Conservation (phyloP, 2,888 invertebrate species). For the Acronicta leporina region DNA sequence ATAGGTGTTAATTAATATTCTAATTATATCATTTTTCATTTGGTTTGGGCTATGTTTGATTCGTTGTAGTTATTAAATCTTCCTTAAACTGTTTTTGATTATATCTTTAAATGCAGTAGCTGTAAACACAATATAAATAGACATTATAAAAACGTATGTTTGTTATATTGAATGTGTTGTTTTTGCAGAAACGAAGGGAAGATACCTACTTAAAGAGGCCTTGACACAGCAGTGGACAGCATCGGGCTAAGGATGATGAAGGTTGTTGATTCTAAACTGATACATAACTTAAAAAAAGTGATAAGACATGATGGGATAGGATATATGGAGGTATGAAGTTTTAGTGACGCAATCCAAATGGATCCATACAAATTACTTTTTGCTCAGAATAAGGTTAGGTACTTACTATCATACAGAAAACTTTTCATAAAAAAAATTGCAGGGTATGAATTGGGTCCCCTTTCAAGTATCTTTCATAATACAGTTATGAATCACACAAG, state of each 20-base stretch:
- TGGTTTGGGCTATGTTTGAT: slow-evolving; percentile 10
- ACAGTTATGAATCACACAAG: slow-evolving; percentile 32
- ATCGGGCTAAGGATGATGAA: too few species aligned
- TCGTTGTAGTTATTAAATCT: slow-evolving; percentile 9
- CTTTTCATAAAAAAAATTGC: too few species aligned
- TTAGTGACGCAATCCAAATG: too few species aligned
- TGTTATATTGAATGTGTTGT: background rate
- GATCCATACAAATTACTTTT: too few species aligned
- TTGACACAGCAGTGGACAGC: too few species aligned
- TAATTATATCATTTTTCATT: slow-evolving; percentile 33
- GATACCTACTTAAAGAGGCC: too few species aligned
- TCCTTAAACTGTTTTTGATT: slow-evolving; percentile 13
- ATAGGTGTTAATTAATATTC: slow-evolving; percentile 53
- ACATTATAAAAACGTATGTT: background rate
- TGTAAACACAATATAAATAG: slow-evolving; percentile 26
- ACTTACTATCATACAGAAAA: too few species aligned
- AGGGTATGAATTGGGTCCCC: background rate
- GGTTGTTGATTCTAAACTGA: too few species aligned
- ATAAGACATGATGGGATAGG: too few species aligned
- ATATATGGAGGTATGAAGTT: too few species aligned
- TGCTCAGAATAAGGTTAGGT: too few species aligned
- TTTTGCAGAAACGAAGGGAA: background rate
- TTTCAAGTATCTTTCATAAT: slow-evolving; percentile 4
- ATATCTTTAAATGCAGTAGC: slow-evolving; percentile 30
- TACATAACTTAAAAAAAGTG: too few species aligned